Evolutionary conservation across 2,888 invertebrate species (phyloP), one percentile per base, ranked within the genome.

Genomic region (Adela reaumurella): DNA sequence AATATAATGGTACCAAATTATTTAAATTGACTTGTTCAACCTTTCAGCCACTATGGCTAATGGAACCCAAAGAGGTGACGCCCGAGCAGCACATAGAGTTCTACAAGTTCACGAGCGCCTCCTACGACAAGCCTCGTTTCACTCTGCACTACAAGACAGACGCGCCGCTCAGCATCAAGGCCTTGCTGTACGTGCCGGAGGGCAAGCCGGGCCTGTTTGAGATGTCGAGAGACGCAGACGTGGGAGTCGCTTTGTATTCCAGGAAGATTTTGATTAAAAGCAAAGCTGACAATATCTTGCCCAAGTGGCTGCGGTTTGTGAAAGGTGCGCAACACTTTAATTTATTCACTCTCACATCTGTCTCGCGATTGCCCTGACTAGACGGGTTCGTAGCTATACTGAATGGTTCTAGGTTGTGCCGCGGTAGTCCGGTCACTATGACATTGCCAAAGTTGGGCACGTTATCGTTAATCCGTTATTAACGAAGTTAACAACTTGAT

Each of bases 301-400:
- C 97, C 0, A 93, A 94, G 63, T 98, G 97, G 94, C 78, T 98
- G 57, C 82, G 97, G 58, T 98, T 98, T 72, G 82, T 98, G 2
- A 95, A 95, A 84, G 97, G 88, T 85, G 63, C 57, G 53, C 49
- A 49, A 35, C 46, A 47, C 5, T 44, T 28, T 35, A 43, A 49
- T 14, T 24, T n/a, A n/a, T n/a, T n/a, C n/a, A n/a, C n/a, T n/a
- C n/a, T n/a, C n/a, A n/a, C n/a, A n/a, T n/a, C n/a, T n/a, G n/a
- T n/a, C n/a, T n/a, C n/a, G n/a, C n/a, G n/a, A n/a, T n/a, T n/a
- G n/a, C n/a, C n/a, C n/a, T n/a, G n/a, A n/a, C n/a, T n/a, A n/a
- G n/a, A n/a, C n/a, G n/a, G n/a, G n/a, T n/a, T n/a, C n/a, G n/a
- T n/a, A n/a, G n/a, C n/a, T n/a, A n/a, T n/a, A n/a, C n/a, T n/a